Conservation (phyloP, 2,888 invertebrate species). For the Frankliniella intonsa region DNA sequence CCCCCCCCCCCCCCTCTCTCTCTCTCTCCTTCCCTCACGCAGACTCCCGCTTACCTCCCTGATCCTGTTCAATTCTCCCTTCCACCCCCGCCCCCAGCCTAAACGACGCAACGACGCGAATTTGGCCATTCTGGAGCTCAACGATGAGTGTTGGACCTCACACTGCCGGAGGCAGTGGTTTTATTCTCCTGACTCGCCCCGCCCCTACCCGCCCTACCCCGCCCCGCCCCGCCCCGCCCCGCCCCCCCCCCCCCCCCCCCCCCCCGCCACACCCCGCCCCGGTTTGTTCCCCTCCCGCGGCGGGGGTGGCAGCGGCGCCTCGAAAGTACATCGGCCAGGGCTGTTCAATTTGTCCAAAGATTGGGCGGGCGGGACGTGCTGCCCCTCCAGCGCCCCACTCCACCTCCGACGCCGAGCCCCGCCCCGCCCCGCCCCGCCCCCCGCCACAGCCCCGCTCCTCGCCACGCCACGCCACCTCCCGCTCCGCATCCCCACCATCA, state of each 20-base stretch:
- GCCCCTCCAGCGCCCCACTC: neutral
- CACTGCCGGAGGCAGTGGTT: neutral
- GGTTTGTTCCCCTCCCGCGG: neutral
- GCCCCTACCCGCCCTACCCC: neutral
- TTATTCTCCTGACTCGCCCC: neutral
- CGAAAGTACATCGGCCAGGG: neutral
- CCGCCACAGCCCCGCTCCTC: neutral
- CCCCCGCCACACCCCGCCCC: neutral
- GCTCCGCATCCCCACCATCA: neutral
- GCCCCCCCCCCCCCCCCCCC: neutral
- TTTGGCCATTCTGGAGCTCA: too few relatives aligned
- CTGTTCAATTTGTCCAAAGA: conserved; percentile 2
- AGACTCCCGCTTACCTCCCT: too few relatives aligned
- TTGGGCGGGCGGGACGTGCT: conserved; percentile 1
- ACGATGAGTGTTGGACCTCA: too few relatives aligned
- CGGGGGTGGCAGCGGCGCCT: neutral
- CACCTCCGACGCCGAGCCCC: neutral
- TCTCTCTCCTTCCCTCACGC: neutral
- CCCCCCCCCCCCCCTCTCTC: neutral
- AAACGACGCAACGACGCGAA: too few relatives aligned
- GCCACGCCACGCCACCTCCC: neutral
- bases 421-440: neutral
- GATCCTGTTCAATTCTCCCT: too few relatives aligned
- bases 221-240: neutral
- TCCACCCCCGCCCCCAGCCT: too few relatives aligned